Conservation (phyloP, 2,797 vertebrate species). For the Carduelis carduelis region DNA sequence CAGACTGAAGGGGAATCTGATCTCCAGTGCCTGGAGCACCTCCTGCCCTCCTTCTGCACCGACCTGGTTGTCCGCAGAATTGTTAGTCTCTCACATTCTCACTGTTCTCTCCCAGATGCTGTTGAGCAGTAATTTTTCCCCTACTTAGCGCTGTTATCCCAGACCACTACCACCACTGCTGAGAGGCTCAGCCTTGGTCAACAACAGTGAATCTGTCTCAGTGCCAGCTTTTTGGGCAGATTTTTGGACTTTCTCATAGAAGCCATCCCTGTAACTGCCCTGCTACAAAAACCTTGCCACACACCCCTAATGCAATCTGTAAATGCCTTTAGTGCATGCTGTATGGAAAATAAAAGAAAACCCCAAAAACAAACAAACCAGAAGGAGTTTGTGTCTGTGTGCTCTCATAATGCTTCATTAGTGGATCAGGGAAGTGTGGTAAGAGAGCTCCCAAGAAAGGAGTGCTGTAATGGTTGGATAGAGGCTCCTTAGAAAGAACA, state of each 20-base stretch:
- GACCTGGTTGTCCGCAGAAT: background rate
- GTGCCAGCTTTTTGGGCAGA: accelerated
- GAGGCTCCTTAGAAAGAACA: background rate
- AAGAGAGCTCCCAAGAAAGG: background rate
- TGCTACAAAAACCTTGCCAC: background rate
- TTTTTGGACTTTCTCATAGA: background rate
- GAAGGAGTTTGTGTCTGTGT: background rate
- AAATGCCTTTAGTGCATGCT: background rate
- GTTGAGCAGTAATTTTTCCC: background rate
- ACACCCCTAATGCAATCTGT: background rate
- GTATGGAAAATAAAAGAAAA: background rate
- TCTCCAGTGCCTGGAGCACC: accelerated
- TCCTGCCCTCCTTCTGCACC: background rate
- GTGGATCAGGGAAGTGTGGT: background rate
- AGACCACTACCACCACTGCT: background rate
- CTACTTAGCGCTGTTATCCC: background rate
- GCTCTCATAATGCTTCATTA: background rate
- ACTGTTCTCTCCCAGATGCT: background rate
- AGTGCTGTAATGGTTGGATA: background rate
- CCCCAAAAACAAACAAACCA: background rate
- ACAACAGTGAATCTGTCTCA: background rate
- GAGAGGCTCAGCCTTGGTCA: background rate
- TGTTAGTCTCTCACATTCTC: background rate
- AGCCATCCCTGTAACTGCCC: accelerated
- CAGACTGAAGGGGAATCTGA: background rate